Evolutionary conservation across 2,888 invertebrate species (phyloP).

Genomic region (Hirtodrosophila confusa): DNA sequence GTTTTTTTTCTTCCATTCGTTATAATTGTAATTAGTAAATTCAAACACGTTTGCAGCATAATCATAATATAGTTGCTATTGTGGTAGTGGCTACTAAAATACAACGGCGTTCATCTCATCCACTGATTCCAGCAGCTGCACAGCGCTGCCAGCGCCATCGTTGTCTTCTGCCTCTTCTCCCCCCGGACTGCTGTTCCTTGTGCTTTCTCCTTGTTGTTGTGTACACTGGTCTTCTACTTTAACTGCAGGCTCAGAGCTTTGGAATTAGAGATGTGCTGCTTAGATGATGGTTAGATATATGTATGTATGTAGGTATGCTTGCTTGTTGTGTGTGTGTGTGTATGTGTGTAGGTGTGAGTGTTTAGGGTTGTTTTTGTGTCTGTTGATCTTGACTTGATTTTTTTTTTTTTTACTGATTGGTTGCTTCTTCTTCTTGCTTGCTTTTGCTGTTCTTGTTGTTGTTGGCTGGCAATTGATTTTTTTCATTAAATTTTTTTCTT

Average conservation of each 20-base stretch:
- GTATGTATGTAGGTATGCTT: conserved; percentile 44
- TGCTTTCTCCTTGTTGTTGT: conserved; percentile 49
- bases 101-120: conserved; percentile 44
- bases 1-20: conserved; percentile 59
- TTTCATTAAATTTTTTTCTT: conserved; percentile 65
- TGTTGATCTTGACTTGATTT: conserved; percentile 74
- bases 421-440: conserved; percentile 58
- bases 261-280: conserved; percentile 77
- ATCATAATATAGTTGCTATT: conserved; percentile 64
- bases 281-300: conserved; percentile 62
- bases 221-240: conserved; percentile 31
- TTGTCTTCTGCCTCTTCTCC: conserved; percentile 30
- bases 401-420: conserved; percentile 46
- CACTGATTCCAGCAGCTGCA: conserved; percentile 40
- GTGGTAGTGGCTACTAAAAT: conserved; percentile 56
- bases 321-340: conserved; percentile 12
- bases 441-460: conserved; percentile 57
- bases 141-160: conserved; percentile 46
- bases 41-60: conserved; percentile 77
- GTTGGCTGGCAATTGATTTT: conserved; percentile 75
- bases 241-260: conserved; percentile 74
- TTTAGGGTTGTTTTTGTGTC: conserved; percentile 35
- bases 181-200: conserved; percentile 34
- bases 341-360: conserved; percentile 32
- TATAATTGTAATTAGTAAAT: conserved; percentile 79